These are phyloP conservation scores for Punctoribates punctum DNA, from an alignment of 2,888 invertebrate species.

Conservation along the genomic window DNA sequence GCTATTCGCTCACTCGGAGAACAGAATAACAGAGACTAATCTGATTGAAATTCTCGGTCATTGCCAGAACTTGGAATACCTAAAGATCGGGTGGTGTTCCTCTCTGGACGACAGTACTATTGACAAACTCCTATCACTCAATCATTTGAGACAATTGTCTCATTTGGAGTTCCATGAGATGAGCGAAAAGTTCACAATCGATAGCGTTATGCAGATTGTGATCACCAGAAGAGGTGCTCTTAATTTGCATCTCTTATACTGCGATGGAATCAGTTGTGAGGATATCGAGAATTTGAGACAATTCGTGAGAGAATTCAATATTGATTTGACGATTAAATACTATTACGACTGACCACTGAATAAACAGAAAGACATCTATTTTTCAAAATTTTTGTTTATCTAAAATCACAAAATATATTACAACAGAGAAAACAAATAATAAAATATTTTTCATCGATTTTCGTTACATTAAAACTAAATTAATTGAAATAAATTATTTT, in stretches of 20 bases:
- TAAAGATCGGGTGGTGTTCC: background rate
- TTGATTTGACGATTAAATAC: background rate
- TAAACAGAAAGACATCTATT: background rate
- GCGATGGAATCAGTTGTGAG: background rate
- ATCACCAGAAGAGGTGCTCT: background rate
- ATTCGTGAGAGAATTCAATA: background rate
- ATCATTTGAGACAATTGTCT: background rate
- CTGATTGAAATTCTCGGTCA: background rate
- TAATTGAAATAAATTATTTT: too few species aligned
- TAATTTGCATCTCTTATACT: background rate
- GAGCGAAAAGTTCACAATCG: conserved; percentile 1
- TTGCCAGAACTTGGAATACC: conserved; percentile 5
- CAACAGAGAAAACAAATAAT: too few species aligned
- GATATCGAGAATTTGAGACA: background rate
- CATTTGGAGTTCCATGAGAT: conserved; percentile 16
- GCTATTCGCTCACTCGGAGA: conserved; percentile 7
- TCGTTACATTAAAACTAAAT: too few species aligned
- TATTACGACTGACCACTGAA: background rate
- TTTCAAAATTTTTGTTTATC: too few species aligned
- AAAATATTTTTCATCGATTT: too few species aligned
- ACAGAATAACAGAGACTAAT: background rate
- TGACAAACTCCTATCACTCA: background rate
- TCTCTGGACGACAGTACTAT: background rate
- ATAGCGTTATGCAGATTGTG: background rate
- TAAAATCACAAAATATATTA: too few species aligned